Percentiles rank a stretch among this genome's conserved stretches.
These are phyloP conservation scores for Halesus radiatus DNA, from an alignment of 1,140 invertebrate genomes.

Conservation along the genomic window DNA sequence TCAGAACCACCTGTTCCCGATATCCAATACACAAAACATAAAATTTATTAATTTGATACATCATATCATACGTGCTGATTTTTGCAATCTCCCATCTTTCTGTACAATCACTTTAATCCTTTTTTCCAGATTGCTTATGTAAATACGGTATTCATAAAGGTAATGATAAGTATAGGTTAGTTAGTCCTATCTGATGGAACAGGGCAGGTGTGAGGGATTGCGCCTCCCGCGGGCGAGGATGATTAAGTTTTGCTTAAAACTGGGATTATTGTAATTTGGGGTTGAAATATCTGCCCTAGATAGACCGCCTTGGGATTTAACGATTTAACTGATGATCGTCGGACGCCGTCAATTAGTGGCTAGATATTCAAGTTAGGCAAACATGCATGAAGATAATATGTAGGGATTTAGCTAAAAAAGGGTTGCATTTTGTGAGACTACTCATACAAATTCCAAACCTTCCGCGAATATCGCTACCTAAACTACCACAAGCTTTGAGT, in stretches of 20 bases:
- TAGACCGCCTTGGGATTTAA: not conserved
- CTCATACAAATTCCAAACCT: too few relatives aligned
- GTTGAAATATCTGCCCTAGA: constrained; percentile 45
- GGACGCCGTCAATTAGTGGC: not conserved
- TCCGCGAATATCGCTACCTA: too few relatives aligned
- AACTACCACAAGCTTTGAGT: too few relatives aligned
- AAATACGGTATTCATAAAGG: constrained; percentile 43
- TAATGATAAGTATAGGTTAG: constrained; percentile 40
- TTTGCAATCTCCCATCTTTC: constrained; percentile 17
- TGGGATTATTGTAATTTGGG: constrained; percentile 48
- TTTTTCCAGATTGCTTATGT: constrained; percentile 34
- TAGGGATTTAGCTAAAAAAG: too few relatives aligned
- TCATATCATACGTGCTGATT: constrained; percentile 27
- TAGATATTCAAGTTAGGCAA: too few relatives aligned
- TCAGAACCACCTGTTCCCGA: not conserved
- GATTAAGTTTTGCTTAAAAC: constrained; percentile 38
- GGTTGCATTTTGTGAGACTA: too few relatives aligned
- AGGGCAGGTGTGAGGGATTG: constrained; percentile 34
- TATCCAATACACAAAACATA: not conserved
- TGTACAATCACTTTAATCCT: not conserved
- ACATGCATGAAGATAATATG: too few relatives aligned
- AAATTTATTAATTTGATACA: not conserved
- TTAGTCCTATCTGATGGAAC: constrained; percentile 9
- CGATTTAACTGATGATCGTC: constrained; percentile 13
- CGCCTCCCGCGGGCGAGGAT: constrained; percentile 16